phyloP scores from a whole-genome alignment of 2,888 invertebrate genomes.

The Lepeophtheirus nordmannii region DNA sequence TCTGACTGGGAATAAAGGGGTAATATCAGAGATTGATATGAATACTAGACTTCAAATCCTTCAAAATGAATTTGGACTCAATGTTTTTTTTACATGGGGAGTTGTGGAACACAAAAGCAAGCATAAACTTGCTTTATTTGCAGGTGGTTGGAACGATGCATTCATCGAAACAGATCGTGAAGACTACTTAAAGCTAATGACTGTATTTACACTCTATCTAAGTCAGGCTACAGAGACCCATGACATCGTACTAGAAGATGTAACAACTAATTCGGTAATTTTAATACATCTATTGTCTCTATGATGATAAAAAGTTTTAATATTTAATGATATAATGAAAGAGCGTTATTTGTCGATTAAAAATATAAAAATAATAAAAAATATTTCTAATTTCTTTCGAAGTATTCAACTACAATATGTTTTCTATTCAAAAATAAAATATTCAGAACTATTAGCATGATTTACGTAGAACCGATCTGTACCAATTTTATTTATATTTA shows the following conservation, averaged over 20 bases:
- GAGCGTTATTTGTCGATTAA: no score
- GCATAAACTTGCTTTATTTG: constrained; percentile 15
- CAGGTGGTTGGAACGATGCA: constrained; percentile 23
- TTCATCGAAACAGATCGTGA: constrained; percentile 13
- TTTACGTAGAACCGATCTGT: no score
- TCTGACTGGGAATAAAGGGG: constrained; percentile 8
- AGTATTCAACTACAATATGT: no score
- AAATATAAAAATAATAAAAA: no score
- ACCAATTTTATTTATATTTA: no score
- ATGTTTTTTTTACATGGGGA: constrained; percentile 22
- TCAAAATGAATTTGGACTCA: constrained; percentile 18
- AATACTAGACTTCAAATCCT: constrained; percentile 12
- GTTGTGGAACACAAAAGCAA: constrained; percentile 15
- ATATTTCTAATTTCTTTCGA: no score
- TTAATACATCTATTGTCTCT: no score
- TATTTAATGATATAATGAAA: no score
- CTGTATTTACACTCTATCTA: constrained; percentile 2
- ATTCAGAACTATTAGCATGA: no score
- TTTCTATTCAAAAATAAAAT: no score
- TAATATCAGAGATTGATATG: background rate
- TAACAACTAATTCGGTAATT: no score
- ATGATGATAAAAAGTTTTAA: no score
- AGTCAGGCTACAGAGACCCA: constrained; percentile 9
- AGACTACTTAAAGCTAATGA: constrained; percentile 21
- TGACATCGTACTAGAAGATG: background rate